These are phyloP conservation scores for Girardia tigrina DNA, from an alignment of 2,888 invertebrate species.

Conservation along the genomic window DNA sequence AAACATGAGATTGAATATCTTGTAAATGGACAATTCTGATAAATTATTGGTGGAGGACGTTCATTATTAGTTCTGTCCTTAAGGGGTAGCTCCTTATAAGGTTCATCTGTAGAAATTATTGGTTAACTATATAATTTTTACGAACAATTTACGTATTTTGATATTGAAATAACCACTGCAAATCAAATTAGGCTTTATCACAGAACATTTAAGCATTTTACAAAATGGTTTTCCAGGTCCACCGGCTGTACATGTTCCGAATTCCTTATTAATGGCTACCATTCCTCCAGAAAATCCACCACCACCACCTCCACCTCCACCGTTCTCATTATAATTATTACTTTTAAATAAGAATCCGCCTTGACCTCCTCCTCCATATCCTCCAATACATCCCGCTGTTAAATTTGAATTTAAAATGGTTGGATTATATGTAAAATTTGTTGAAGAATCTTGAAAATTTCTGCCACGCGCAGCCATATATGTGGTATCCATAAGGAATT, in stretches of 20 bases:
- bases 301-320: background rate
- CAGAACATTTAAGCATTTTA: background rate
- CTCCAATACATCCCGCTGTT: slow-evolving; percentile 1
- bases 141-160: background rate
- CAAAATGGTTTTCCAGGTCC: slow-evolving; percentile 4
- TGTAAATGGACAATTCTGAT: too few species aligned
- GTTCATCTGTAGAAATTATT: background rate
- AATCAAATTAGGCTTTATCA: background rate
- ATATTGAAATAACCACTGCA: background rate
- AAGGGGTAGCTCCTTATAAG: background rate
- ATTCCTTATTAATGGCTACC: background rate
- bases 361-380: slow-evolving; percentile 11
- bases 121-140: background rate
- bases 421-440: background rate
- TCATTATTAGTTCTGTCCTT: background rate
- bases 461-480: background rate
- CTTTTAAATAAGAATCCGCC: background rate
- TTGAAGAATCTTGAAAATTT: background rate
- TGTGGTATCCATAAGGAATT: background rate
- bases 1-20: too few species aligned
- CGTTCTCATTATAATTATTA: background rate
- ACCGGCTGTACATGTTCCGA: background rate
- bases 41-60: too few species aligned
- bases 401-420: background rate
- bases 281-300: background rate